Evolutionary conservation across 2,797 vertebrate species (phyloP).

Genomic region (Rhodeus uyekii): DNA sequence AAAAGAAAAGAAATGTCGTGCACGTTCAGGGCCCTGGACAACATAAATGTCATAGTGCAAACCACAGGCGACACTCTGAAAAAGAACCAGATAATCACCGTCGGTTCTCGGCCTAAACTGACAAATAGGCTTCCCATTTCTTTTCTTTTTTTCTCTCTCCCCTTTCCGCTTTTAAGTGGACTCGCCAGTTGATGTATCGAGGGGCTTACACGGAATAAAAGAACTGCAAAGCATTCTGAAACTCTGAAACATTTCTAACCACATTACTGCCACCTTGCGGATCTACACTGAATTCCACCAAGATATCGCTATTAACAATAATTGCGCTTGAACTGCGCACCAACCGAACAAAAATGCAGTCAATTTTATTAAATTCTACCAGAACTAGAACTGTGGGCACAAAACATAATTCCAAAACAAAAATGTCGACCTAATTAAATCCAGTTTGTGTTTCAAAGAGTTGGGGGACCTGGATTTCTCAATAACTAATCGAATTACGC

Average conservation of each 20-base stretch:
- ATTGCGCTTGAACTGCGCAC: background rate
- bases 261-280: conserved; percentile 27
- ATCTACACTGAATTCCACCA: background rate
- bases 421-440: background rate
- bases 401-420: background rate
- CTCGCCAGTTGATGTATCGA: conserved; percentile 16
- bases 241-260: background rate
- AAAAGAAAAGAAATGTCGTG: background rate
- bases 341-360: background rate
- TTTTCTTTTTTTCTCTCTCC: background rate
- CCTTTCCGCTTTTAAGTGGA: conserved; percentile 17
- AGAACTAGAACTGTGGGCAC: background rate
- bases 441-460: background rate
- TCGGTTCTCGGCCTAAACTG: conserved; percentile 11
- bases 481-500: background rate
- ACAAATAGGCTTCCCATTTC: conserved; percentile 17
- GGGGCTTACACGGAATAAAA: conserved; percentile 5
- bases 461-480: background rate
- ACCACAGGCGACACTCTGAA: conserved; percentile 18
- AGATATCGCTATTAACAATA: background rate
- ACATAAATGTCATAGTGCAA: conserved; percentile 22
- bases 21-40: background rate
- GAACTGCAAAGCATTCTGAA: background rate
- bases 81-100: conserved; percentile 19
- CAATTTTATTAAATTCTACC: background rate